These are phyloP conservation scores for Lagocephalus sceleratus DNA, from an alignment of 2,797 vertebrate genomes.

Conservation along the genomic window DNA sequence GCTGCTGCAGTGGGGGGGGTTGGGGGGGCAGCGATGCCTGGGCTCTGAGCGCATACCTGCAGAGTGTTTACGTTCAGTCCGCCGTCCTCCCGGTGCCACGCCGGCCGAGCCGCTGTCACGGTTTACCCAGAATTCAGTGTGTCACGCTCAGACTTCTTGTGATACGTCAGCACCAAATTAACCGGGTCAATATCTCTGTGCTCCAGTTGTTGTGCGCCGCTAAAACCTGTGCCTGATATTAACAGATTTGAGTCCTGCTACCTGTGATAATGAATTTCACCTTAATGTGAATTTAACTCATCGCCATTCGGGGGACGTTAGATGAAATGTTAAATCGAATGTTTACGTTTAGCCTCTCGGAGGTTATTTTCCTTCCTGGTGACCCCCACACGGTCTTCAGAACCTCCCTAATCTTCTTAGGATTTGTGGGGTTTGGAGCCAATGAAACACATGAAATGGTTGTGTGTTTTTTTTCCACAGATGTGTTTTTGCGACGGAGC, in stretches of 20 bases:
- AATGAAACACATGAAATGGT: constrained; percentile 48
- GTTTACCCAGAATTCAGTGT: constrained; percentile 27
- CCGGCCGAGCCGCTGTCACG: constrained; percentile 38
- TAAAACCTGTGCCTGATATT: background rate
- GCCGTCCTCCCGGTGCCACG: constrained; percentile 50
- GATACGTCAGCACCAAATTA: constrained; percentile 58
- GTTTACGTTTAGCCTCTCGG: constrained; percentile 18
- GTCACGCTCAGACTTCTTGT: constrained; percentile 47
- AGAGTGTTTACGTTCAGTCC: constrained; percentile 63
- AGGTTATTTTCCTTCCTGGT: constrained; percentile 42
- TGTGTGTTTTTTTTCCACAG: constrained; percentile 7
- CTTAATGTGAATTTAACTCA: constrained; percentile 7
- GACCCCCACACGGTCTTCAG: constrained; percentile 45
- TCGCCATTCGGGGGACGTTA: background rate
- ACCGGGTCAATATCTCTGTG: constrained; percentile 56
- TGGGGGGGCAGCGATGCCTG: too few species aligned
- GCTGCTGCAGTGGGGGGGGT: constrained; percentile 45
- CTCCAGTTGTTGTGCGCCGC: constrained; percentile 41
- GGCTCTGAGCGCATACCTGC: constrained; percentile 53
- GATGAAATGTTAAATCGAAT: background rate
- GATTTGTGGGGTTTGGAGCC: constrained; percentile 48
- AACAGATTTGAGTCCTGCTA: background rate
- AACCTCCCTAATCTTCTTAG: constrained; percentile 50
- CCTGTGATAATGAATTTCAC: too few species aligned
- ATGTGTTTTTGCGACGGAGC: background rate